phyloP scores from a whole-genome alignment of 2,888 invertebrate species.

The Xanthia togata region DNA sequence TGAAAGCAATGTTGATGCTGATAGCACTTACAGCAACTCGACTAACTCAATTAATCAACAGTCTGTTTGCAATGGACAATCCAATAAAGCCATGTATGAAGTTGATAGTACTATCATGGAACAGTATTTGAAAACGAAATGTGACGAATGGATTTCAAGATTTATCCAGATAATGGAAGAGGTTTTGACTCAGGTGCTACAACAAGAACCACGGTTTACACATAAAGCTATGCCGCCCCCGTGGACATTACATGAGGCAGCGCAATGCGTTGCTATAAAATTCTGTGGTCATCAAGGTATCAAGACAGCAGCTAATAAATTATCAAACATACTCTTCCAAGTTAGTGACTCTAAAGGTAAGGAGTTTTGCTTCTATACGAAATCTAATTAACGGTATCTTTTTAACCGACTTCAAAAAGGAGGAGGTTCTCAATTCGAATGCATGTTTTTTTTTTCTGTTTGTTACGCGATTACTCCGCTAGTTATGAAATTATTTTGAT shows the following conservation, averaged over 20 bases:
- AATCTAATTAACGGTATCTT: neutral
- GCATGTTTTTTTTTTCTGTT: too few relatives aligned
- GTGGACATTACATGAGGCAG: conserved; percentile 82
- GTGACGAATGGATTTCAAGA: conserved; percentile 84
- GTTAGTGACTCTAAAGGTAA: conserved; percentile 78
- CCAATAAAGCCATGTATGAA: conserved; percentile 73
- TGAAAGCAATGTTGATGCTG: conserved; percentile 68
- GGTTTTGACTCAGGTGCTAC: conserved; percentile 77
- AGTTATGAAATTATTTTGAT: too few relatives aligned
- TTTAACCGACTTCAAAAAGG: neutral
- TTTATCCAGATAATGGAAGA: conserved; percentile 87
- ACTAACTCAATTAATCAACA: conserved; percentile 22
- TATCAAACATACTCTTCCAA: conserved; percentile 73
- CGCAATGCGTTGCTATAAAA: conserved; percentile 77
- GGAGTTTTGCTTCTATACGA: conserved; percentile 1
- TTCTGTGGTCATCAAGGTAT: conserved; percentile 71
- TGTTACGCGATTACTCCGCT: too few relatives aligned
- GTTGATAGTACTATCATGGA: conserved; percentile 76
- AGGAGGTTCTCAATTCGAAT: too few relatives aligned
- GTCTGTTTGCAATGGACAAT: neutral
- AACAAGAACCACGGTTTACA: conserved; percentile 69
- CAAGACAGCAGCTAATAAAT: conserved; percentile 74
- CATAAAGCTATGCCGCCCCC: conserved; percentile 75
- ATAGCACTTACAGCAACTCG: conserved; percentile 38
- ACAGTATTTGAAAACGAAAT: conserved; percentile 74